Evolutionary conservation across 2,888 invertebrate genomes (phyloP).

Genomic region (Alsophila aescularia): DNA sequence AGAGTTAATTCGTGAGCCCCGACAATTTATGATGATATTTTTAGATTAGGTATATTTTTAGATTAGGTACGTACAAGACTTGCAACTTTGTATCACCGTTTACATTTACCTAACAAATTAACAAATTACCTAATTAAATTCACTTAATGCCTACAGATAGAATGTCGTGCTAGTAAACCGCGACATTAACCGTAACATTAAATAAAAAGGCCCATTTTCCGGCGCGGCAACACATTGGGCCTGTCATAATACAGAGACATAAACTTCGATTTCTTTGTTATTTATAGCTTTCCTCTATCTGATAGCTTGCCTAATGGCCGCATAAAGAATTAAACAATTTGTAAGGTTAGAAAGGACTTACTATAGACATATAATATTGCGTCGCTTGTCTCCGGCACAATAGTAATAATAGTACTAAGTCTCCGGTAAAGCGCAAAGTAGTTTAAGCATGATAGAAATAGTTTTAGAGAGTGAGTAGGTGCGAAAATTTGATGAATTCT

Average conservation of each 20-base stretch:
- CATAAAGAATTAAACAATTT: conserved; percentile 17
- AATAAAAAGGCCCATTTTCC: conserved; percentile 24
- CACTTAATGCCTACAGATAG: conserved; percentile 14
- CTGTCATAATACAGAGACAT: conserved; percentile 28
- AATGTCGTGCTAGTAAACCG: conserved; percentile 29
- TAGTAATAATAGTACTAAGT: no score
- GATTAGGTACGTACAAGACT: no score
- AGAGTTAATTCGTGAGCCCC: no score
- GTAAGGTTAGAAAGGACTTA: neutral
- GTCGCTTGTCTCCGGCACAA: no score
- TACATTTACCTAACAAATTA: no score
- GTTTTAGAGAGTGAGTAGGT: neutral
- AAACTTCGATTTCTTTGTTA: conserved; percentile 30
- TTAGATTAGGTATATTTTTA: no score
- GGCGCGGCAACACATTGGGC: conserved; percentile 26
- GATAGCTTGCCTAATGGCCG: conserved; percentile 22
- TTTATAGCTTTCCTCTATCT: conserved; percentile 25
- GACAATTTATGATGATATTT: no score
- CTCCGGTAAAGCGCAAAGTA: neutral
- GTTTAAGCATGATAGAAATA: neutral
- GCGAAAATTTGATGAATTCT: no score
- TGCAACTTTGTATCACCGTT: no score
- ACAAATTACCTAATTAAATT: conserved; percentile 21
- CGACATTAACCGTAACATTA: conserved; percentile 29
- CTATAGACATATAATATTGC: neutral